phyloP scores from a whole-genome alignment of 2,797 vertebrate species.

The Phalanger gymnotis region DNA sequence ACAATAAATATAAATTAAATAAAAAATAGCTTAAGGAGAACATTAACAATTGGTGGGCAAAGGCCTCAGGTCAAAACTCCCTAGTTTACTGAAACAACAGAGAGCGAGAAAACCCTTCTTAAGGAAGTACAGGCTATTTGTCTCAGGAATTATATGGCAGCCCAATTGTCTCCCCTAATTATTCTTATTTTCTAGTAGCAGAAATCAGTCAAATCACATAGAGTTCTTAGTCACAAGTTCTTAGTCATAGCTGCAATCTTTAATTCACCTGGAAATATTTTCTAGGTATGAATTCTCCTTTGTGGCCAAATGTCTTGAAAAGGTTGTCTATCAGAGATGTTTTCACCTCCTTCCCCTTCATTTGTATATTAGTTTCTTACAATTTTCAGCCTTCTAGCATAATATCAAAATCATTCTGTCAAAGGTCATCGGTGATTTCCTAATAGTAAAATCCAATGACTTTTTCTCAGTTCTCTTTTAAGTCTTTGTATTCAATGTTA shows the following conservation, averaged over 20 bases:
- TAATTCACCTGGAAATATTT: not conserved
- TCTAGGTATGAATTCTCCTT: not conserved
- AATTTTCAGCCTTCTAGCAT: not conserved
- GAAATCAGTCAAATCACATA: not conserved
- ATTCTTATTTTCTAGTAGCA: not conserved
- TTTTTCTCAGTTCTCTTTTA: not conserved
- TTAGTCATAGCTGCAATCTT: not conserved
- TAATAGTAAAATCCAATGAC: not conserved
- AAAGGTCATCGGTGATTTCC: not conserved
- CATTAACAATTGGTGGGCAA: not conserved
- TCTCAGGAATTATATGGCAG: no score
- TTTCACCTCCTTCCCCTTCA: not conserved
- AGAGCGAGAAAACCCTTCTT: not conserved
- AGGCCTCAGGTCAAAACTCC: not conserved
- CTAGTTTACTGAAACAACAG: not conserved
- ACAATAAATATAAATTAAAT: not conserved
- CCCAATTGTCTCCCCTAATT: not conserved
- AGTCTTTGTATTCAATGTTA: not conserved
- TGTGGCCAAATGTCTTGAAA: not conserved
- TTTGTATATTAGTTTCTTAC: not conserved
- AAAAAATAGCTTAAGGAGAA: not conserved
- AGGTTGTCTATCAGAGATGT: not conserved
- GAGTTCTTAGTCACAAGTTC: not conserved
- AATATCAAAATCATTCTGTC: not conserved
- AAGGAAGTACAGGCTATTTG: no score